Conservation (phyloP, 2,888 invertebrate genomes). For the Xiphydria camelus region DNA sequence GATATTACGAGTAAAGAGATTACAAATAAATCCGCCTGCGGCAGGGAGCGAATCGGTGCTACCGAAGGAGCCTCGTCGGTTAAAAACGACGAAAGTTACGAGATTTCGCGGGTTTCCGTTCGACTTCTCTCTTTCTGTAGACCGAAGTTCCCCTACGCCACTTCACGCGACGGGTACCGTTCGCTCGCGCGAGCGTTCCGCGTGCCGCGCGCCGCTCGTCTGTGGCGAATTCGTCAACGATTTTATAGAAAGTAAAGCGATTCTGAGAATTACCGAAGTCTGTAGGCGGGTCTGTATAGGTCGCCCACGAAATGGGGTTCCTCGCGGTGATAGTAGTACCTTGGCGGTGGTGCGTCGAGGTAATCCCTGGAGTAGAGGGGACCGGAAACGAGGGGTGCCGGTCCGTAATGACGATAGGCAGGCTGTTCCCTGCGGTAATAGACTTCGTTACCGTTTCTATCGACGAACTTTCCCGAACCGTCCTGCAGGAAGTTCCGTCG, state of each 20-base stretch:
- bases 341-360: conserved; percentile 16
- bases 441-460: conserved; percentile 27
- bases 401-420: conserved; percentile 18
- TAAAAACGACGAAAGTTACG: too few species aligned
- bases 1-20: neutral
- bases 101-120: conserved; percentile 4
- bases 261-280: neutral
- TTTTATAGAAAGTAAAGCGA: too few species aligned
- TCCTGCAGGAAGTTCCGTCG: conserved; percentile 58
- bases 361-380: conserved; percentile 15
- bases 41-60: neutral
- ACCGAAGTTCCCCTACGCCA: neutral
- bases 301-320: neutral
- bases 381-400: conserved; percentile 13
- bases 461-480: conserved; percentile 56
- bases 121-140: neutral
- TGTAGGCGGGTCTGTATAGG: neutral
- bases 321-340: conserved; percentile 16
- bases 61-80: neutral
- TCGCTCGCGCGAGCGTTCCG: too few species aligned
- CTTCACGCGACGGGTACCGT: too few species aligned
- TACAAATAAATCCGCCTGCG: neutral
- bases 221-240: too few species aligned
- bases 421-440: conserved; percentile 27
- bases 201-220: too few species aligned